Conservation (phyloP, 2,113 vertebrate species). For the Mus musculus region DNA sequence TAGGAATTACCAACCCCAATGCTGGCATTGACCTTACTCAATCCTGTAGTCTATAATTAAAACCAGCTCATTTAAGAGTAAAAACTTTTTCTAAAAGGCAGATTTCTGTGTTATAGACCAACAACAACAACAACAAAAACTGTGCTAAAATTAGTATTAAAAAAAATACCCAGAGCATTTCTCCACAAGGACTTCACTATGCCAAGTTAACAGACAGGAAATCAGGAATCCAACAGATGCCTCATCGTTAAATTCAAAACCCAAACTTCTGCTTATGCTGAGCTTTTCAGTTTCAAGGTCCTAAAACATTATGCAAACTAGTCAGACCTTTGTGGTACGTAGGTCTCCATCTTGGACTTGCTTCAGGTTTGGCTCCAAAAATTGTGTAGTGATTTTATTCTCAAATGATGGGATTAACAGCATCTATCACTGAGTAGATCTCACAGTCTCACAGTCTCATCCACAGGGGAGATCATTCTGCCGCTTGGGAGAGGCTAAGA, state of each 20-base stretch:
- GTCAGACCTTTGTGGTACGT: background rate
- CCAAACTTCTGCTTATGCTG: background rate
- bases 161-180: background rate
- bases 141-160: background rate
- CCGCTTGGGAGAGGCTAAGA: conserved; percentile 5
- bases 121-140: background rate
- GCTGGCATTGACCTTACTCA: background rate
- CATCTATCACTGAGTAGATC: background rate
- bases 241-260: background rate
- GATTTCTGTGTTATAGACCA: background rate
- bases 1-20: background rate
- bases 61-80: background rate
- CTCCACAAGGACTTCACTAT: background rate
- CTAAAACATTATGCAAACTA: background rate
- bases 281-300: conserved; percentile 18
- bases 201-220: background rate
- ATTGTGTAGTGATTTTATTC: background rate
- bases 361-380: background rate
- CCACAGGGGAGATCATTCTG: background rate
- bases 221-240: background rate
- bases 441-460: background rate
- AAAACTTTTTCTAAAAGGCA: background rate
- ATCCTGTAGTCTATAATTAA: background rate
- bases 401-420: background rate
- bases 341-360: background rate